A percentile compares a stretch with the other conserved stretches of the same genome.
Evolutionary conservation across 2,797 vertebrate genomes (phyloP).

Genomic region (Schizothorax lantsangensis): DNA sequence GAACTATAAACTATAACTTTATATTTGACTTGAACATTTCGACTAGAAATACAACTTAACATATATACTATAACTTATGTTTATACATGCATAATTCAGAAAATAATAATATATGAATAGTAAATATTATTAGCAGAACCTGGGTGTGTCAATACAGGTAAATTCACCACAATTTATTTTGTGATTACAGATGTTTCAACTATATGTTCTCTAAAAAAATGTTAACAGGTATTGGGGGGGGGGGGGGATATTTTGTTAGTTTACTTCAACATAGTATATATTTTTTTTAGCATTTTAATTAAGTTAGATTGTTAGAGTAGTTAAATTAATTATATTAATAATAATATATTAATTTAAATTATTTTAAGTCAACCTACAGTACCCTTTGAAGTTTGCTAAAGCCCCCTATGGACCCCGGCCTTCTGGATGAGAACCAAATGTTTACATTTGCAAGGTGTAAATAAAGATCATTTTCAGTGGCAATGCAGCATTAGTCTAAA

Average conservation of each 20-base stretch:
- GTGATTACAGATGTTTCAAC: too few species aligned
- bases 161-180: too few species aligned
- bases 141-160: too few species aligned
- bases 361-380: background rate
- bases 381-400: background rate
- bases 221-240: too few species aligned
- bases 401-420: background rate
- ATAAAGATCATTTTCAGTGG: background rate
- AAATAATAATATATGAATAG: background rate
- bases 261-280: too few species aligned
- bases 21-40: background rate
- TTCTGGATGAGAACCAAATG: background rate
- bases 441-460: background rate
- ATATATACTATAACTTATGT: background rate
- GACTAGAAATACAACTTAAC: background rate
- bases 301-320: too few species aligned
- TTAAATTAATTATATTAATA: background rate
- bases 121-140: too few species aligned
- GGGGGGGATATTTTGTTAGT: too few species aligned
- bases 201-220: too few species aligned
- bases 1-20: background rate
- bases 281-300: too few species aligned
- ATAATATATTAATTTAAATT: background rate
- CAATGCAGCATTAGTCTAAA: background rate
- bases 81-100: background rate